Evolutionary conservation across 2,113 vertebrate genomes (phyloP), one percentile per base, ranked within the genome.

Genomic region (Gila orcuttii): DNA sequence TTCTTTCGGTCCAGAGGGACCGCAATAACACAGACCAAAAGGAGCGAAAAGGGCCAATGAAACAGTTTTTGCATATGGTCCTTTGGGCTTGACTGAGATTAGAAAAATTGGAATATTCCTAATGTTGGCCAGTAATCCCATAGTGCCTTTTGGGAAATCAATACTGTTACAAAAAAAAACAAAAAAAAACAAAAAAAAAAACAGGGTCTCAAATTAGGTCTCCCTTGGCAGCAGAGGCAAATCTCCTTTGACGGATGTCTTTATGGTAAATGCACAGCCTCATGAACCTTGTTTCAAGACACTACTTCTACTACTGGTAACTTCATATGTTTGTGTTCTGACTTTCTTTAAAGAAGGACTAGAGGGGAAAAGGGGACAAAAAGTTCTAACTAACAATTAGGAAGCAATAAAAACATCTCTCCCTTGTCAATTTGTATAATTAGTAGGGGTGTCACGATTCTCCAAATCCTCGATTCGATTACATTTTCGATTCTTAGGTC

Each of bases 81-180:
- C 81, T 83, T 57, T 39, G 81, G 81, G 81, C 7, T 68, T 73
- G 68, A 55, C 31, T 83, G 81, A 59, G 81, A 83, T 83, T 83
- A 83, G 68, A 83, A 10, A 73, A 73, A 83, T 73, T 73, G 17
- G 31, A 83, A 83, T 73, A 83, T 83, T 83, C 81, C 64, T 73
- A 83, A 83, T 73, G 64, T 83, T 28, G 50, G 81, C 81, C 52
- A 59, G 23, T 83, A 57, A 57, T 21, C 68, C 23, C 50, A 4
- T 23, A 73, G 68, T 57, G 81, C 25, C 81, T 59, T 55, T 59
- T 19, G 81, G 81, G 81, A 83, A 83, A 83, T 83, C 68, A 83
- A 57, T 28, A 59, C 6, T 39, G 50, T 73, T 83, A 59, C 47
- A 73, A 73, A 71, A 59, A 68, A 55, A 31, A 83, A 11, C 47